Conservation (phyloP, 2,797 vertebrate species). For the Danionella dracula region DNA sequence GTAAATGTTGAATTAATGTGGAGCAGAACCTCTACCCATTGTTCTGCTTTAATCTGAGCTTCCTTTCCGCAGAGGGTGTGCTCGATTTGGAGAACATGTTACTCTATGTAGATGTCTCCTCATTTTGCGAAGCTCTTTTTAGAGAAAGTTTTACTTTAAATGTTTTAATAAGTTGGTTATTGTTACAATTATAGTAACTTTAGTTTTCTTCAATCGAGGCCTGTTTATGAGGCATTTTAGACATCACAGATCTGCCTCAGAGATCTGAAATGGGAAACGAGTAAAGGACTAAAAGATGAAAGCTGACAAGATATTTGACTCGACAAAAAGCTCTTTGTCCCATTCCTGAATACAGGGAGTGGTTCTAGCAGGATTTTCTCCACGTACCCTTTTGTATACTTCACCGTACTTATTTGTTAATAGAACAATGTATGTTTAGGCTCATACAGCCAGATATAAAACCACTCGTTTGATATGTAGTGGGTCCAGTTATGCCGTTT, state of each 20-base stretch:
- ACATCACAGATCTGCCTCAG: neutral
- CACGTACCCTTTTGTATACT: constrained; percentile 16
- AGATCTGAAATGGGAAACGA: neutral
- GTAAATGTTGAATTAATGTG: too few relatives aligned
- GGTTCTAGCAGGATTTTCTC: constrained; percentile 23
- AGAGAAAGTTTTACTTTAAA: too few relatives aligned
- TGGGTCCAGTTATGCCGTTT: too few relatives aligned
- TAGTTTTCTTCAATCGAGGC: neutral
- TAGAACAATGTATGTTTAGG: neutral
- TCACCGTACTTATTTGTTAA: constrained; percentile 21
- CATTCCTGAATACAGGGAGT: constrained; percentile 27
- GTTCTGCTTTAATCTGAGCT: constrained; percentile 22
- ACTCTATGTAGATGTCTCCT: neutral
- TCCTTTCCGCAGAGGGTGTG: constrained; percentile 28
- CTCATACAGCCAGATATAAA: neutral
- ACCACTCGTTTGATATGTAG: neutral
- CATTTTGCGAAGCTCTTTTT: neutral
- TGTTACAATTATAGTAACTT: too few relatives aligned
- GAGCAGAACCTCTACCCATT: neutral
- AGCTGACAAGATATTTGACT: constrained; percentile 24
- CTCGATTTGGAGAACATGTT: constrained; percentile 19
- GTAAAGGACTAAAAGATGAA: constrained; percentile 2
- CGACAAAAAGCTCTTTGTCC: constrained; percentile 22
- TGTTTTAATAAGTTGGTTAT: too few relatives aligned
- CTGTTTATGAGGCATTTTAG: neutral